A percentile compares a stretch with the other conserved stretches of the same genome.
phyloP scores from a whole-genome alignment of 37 sponge, comb jelly and placozoan species.

The Halisarca cf. caerulea region DNA sequence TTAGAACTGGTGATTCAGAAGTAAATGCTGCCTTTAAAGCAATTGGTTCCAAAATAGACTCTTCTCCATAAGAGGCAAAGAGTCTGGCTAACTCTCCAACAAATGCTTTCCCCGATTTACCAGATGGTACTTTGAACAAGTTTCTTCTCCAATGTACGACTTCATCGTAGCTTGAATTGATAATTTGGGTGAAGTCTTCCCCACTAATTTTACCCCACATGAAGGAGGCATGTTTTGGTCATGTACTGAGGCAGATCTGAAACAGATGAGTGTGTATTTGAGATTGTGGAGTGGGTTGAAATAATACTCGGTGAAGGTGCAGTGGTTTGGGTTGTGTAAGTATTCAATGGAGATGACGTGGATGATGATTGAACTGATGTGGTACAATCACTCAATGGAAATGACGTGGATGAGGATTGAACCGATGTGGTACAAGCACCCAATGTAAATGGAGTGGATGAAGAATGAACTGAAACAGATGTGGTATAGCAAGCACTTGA shows the following conservation, averaged over 20 bases:
- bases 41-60: constrained; percentile 8
- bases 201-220: constrained; percentile 10
- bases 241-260: neutral
- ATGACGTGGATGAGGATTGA: too few species aligned
- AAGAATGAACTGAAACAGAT: too few species aligned
- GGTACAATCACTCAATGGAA: too few species aligned
- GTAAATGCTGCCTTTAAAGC: constrained; percentile 26
- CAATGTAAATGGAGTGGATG: too few species aligned
- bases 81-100: constrained; percentile 1
- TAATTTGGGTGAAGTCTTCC: neutral
- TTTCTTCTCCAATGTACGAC: constrained; percentile 9
- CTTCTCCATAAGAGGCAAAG: constrained; percentile 23
- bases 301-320: too few species aligned
- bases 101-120: constrained; percentile 2
- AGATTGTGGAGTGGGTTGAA: neutral
- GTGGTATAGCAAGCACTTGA: too few species aligned
- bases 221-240: neutral
- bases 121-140: constrained; percentile 18
- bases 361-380: neutral
- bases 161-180: neutral
- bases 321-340: neutral
- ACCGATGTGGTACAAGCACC: too few species aligned
- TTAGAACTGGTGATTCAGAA: neutral
- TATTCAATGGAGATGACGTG: too few species aligned
- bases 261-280: neutral